Conservation (phyloP, 2,888 invertebrate genomes). For the Cheilosia urbana region DNA sequence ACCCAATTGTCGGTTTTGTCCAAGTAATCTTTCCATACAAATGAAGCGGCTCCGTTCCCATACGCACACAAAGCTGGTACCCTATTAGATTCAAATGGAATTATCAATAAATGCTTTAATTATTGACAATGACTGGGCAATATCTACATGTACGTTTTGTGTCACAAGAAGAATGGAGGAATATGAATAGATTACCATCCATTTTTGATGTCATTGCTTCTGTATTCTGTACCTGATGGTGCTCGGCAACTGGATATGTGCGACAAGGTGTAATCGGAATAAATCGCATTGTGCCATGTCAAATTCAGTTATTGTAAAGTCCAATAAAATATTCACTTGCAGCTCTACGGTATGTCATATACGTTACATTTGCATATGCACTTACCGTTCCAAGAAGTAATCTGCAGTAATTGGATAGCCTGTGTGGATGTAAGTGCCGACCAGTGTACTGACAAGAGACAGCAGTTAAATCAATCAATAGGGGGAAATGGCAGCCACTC, state of each 20-base stretch:
- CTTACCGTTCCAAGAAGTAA: conserved; percentile 7
- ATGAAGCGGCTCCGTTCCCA: neutral
- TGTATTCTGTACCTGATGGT: neutral
- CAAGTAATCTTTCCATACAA: conserved; percentile 26
- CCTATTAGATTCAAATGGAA: conserved; percentile 36
- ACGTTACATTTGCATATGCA: conserved; percentile 21
- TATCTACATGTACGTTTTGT: neutral
- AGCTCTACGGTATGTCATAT: conserved; percentile 23
- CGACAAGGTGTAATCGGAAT: conserved; percentile 38
- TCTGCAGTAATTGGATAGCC: conserved; percentile 5
- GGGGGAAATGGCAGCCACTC: conserved; percentile 15
- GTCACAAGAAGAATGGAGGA: conserved; percentile 8
- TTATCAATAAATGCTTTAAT: conserved; percentile 55
- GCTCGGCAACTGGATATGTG: neutral
- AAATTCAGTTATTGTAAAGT: conserved; percentile 44
- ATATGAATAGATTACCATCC: conserved; percentile 25
- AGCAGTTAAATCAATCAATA: conserved; percentile 59
- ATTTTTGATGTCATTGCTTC: conserved; percentile 35
- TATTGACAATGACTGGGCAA: conserved; percentile 19
- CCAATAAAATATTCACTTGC: conserved; percentile 57
- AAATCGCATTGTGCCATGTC: conserved; percentile 29
- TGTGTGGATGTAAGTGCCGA: conserved; percentile 12
- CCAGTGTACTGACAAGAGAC: conserved; percentile 18
- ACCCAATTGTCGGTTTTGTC: conserved; percentile 21
- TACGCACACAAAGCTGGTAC: neutral